Base-by-base conservation (phyloP, 2,888 invertebrate genomes). In the Tupiocoris notatus region DNA sequence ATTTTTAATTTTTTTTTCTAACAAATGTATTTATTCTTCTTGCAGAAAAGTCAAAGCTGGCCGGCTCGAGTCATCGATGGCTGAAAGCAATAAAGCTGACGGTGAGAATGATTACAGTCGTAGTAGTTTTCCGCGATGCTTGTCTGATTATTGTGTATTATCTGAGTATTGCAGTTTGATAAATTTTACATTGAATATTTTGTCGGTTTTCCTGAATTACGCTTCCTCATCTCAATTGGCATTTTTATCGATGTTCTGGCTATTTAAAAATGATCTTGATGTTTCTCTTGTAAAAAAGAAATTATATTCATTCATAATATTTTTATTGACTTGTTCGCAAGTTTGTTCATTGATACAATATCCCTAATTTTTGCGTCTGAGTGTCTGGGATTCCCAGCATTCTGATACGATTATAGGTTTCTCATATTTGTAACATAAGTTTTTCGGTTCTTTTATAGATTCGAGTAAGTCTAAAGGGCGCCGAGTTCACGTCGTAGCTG, bases 21-120 rank as follows among this genome's bases (percentile, higher is more conserved):
- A 39, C 25, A 23, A 16, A 16, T n/a, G 16, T 22, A 58, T 56
- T 58, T n/a, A 58, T 16, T 66, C 58, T 2, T 9, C 17, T 61
- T 70, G 2, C 70, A 70, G 70, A 25, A 70, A 70, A 70, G 58
- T 70, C 59, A 70, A 70, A 61, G 21, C 70, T 21, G 21, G 18
- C 25, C 58, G 70, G 59, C 70, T 23, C n/a, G 56, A 67, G 39
- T 59, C 70, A 18, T 18, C 70, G 1, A 57, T 57, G 21, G 58
- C 59, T 24, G 70, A 70, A 9, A 57, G 54, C 16, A 57, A 23
- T 57, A 7, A 54, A 54, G 3, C 57, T 3, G 67, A 67, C 9
- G 67, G 67, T 67, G 22, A 67, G 39, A 9, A 39, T 62, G 17
- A 62, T n/a, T n/a, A n/a, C n/a, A n/a, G n/a, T n/a, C n/a, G n/a